Percentiles rank a stretch among this genome's conserved stretches.
These are phyloP conservation scores for Pegoplata infirma DNA, from an alignment of 2,888 invertebrate species.

Conservation along the genomic window DNA sequence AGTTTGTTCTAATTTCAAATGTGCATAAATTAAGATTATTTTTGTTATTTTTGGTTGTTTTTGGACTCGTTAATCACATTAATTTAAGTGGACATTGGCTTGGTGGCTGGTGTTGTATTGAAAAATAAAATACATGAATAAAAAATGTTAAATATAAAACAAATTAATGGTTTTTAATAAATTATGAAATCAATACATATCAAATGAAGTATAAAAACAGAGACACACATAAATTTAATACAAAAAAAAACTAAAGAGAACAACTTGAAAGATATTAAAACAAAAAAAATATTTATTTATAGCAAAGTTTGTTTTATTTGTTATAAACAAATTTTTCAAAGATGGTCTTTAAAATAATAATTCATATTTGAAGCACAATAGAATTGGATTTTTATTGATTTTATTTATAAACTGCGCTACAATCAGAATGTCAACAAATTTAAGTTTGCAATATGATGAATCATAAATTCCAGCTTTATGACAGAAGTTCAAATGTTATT, in stretches of 20 bases:
- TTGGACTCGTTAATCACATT: conserved; percentile 37
- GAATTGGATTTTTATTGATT: too few species aligned
- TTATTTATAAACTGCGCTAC: too few species aligned
- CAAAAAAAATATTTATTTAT: neutral
- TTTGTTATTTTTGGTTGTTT: too few species aligned
- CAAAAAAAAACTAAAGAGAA: neutral
- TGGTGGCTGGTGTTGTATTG: neutral
- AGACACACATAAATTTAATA: neutral
- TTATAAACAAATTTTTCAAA: neutral
- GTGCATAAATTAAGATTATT: conserved; percentile 53
- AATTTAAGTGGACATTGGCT: conserved; percentile 12
- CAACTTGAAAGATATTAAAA: too few species aligned
- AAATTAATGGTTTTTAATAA: conserved; percentile 26
- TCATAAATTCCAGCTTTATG: too few species aligned
- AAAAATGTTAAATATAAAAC: neutral
- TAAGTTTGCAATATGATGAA: too few species aligned
- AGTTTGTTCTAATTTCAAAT: conserved; percentile 52
- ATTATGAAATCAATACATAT: conserved; percentile 32
- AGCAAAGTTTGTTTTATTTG: neutral
- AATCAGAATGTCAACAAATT: too few species aligned
- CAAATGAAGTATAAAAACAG: neutral
- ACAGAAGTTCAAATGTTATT: too few species aligned
- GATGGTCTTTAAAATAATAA: too few species aligned
- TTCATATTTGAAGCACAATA: too few species aligned
- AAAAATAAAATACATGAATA: neutral